phyloP scores from a whole-genome alignment of 2,113 vertebrate species.

The Petrocephalus zakoni region DNA sequence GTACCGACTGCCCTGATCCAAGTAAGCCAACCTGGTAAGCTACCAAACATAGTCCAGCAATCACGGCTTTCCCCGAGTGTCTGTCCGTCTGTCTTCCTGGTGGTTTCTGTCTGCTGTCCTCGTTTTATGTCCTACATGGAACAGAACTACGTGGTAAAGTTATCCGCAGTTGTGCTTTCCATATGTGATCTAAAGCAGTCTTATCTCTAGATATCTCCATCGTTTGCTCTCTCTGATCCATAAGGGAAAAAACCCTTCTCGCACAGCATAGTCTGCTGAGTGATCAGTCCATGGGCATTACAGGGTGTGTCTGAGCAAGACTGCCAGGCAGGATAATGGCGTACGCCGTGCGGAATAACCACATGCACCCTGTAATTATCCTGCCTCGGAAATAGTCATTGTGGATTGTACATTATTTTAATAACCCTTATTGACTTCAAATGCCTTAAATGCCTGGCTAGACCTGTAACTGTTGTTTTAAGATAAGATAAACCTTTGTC shows the following conservation, averaged over 20 bases:
- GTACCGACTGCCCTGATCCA: background rate
- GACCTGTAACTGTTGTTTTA: background rate
- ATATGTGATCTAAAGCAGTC: background rate
- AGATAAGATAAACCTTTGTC: too few relatives aligned
- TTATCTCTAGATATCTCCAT: background rate
- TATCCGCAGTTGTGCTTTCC: background rate
- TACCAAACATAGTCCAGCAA: background rate
- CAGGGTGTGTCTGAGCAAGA: constrained; percentile 8
- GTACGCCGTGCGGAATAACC: background rate
- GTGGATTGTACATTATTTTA: background rate
- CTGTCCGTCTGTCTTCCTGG: too few relatives aligned
- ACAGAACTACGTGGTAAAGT: background rate
- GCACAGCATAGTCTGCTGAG: background rate
- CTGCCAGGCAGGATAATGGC: background rate
- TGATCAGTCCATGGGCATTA: background rate
- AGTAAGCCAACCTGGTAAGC: constrained; percentile 5
- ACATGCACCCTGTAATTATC: background rate
- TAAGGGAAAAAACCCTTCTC: background rate
- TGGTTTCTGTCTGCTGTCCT: background rate
- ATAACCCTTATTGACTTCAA: background rate
- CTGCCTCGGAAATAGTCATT: background rate
- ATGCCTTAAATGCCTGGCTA: background rate
- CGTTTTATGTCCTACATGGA: background rate
- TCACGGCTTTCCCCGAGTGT: background rate
- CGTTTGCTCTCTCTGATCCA: background rate